phyloP scores from a whole-genome alignment of 2,113 vertebrate genomes.

The Equus quagga region DNA sequence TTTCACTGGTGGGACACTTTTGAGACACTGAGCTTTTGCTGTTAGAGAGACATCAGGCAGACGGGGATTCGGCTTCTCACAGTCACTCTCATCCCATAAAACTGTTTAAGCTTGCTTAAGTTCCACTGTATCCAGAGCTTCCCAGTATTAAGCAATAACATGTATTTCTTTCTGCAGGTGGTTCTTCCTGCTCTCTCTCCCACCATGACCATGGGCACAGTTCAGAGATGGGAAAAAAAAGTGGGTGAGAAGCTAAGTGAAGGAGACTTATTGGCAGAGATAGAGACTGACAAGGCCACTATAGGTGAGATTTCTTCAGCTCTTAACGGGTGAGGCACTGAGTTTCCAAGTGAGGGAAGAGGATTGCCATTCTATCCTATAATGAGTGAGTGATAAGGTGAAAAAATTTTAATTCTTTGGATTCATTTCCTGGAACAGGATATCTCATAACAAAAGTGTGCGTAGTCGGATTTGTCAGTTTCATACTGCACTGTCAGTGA shows the following conservation, averaged over 20 bases:
- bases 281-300: constrained; percentile 99
- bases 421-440: constrained; percentile 37
- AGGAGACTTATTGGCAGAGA: constrained; percentile 98
- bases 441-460: constrained; percentile 19
- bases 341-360: constrained; percentile 65
- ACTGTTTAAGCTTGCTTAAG: neutral
- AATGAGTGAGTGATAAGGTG: constrained; percentile 50
- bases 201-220: constrained; percentile 98
- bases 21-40: neutral
- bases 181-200: constrained; percentile 96
- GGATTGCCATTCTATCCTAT: constrained; percentile 33
- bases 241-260: constrained; percentile 97
- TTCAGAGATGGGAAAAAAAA: constrained; percentile 99
- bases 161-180: constrained; percentile 87
- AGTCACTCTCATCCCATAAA: neutral
- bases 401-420: constrained; percentile 47
- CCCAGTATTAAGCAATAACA: neutral
- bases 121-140: neutral
- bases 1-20: neutral
- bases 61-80: neutral
- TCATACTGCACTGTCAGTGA: neutral
- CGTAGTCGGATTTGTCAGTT: neutral
- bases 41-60: neutral
- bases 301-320: constrained; percentile 91
- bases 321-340: constrained; percentile 59